phyloP scores from a whole-genome alignment of 2,797 vertebrate species.

The Buphagus erythrorhynchus region DNA sequence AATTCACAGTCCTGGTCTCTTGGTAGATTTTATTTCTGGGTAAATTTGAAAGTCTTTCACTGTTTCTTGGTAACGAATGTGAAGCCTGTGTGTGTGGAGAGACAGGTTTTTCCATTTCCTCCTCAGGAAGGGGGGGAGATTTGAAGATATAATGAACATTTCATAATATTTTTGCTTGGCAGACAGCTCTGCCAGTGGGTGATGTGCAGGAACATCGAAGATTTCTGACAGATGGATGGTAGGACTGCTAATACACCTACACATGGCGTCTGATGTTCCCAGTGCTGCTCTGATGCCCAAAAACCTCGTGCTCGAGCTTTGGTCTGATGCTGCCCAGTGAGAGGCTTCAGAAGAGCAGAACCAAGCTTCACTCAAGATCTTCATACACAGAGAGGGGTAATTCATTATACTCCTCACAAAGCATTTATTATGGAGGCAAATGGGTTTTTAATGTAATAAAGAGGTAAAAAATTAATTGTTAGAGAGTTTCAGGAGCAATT shows the following conservation, averaged over 20 bases:
- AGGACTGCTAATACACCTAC: constrained; percentile 74
- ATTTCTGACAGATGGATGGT: constrained; percentile 73
- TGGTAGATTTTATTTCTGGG: constrained; percentile 6
- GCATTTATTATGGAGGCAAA: neutral
- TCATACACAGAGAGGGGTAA: neutral
- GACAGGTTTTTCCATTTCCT: constrained; percentile 54
- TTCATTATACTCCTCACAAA: neutral
- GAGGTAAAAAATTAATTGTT: neutral
- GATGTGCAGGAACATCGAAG: constrained; percentile 72
- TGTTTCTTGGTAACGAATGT: constrained; percentile 18
- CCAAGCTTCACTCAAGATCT: neutral
- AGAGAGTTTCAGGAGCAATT: constrained; percentile 5
- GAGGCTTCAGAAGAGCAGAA: constrained; percentile 8
- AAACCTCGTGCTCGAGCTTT: neutral
- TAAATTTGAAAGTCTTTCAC: constrained; percentile 37
- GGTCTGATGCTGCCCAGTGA: constrained; percentile 8
- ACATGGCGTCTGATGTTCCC: constrained; percentile 53
- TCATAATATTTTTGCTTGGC: constrained; percentile 69
- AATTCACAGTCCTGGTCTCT: constrained; percentile 25
- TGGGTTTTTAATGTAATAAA: neutral
- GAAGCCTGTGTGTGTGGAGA: neutral
- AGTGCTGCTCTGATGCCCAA: constrained; percentile 17
- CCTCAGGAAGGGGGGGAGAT: neutral
- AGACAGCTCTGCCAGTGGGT: constrained; percentile 69
- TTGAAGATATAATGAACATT: constrained; percentile 64